Conservation (phyloP, 2,888 invertebrate genomes). For the Junonia oenone region DNA sequence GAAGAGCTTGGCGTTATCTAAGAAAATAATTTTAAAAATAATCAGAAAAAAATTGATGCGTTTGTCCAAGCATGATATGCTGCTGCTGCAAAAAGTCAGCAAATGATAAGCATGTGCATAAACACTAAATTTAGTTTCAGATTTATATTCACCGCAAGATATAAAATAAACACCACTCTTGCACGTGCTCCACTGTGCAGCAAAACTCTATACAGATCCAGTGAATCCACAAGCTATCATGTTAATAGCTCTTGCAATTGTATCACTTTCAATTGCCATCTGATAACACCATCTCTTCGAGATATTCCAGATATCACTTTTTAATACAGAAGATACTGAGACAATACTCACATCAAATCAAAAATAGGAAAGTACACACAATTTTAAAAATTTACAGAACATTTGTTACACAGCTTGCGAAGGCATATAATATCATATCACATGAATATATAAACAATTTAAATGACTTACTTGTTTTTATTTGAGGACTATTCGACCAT, state of each 20-base stretch:
- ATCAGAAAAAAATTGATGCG: slow-evolving; percentile 3
- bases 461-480: neutral
- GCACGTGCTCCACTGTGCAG: neutral
- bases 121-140: neutral
- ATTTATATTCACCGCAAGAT: neutral
- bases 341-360: neutral
- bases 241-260: slow-evolving; percentile 18
- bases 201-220: neutral
- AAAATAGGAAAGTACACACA: neutral
- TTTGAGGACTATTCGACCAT: neutral
- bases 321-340: neutral
- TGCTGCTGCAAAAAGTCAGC: slow-evolving; percentile 7
- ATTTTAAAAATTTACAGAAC: neutral
- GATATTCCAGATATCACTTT: too few relatives aligned
- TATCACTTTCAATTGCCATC: slow-evolving; percentile 20
- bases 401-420: neutral
- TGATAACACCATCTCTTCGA: neutral
- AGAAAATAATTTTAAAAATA: neutral
- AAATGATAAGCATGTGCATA: slow-evolving; percentile 6
- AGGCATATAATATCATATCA: neutral
- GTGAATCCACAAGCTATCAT: slow-evolving; percentile 12
- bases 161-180: neutral
- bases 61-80: slow-evolving; percentile 14
- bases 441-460: neutral
- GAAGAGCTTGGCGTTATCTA: neutral